phyloP scores from a whole-genome alignment of 2,888 invertebrate species.

The Nomada flava region DNA sequence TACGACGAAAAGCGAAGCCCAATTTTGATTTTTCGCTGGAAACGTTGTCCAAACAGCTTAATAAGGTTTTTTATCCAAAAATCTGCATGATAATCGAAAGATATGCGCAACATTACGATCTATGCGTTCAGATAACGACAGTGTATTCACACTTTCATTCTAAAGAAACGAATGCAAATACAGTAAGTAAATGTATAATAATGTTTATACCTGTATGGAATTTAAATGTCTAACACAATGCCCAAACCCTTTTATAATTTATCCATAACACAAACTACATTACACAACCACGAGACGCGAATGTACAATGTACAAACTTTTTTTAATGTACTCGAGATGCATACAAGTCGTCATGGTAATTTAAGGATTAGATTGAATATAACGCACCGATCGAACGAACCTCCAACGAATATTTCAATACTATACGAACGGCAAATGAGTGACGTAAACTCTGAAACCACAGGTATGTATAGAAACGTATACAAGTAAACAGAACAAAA shows the following conservation, averaged over 20 bases:
- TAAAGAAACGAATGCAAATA: too few species aligned
- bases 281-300: slow-evolving; percentile 3
- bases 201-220: too few species aligned
- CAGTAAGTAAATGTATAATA: too few species aligned
- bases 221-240: not conserved
- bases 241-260: too few species aligned
- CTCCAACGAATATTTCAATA: not conserved
- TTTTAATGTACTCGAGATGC: slow-evolving; percentile 34
- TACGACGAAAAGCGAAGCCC: too few species aligned
- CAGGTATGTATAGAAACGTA: not conserved
- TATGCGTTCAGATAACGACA: too few species aligned
- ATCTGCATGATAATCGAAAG: not conserved
- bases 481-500: not conserved
- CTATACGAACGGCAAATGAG: not conserved
- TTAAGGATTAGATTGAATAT: not conserved
- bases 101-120: slow-evolving; percentile 3
- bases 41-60: too few species aligned
- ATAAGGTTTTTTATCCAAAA: not conserved
- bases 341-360: too few species aligned
- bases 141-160: too few species aligned
- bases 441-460: not conserved
- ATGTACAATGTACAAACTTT: too few species aligned
- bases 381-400: too few species aligned
- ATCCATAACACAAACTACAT: slow-evolving; percentile 9
- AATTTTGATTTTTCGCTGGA: too few species aligned